These are phyloP conservation scores for Homarus gammarus DNA, from an alignment of 2,888 invertebrate species.

Conservation along the genomic window DNA sequence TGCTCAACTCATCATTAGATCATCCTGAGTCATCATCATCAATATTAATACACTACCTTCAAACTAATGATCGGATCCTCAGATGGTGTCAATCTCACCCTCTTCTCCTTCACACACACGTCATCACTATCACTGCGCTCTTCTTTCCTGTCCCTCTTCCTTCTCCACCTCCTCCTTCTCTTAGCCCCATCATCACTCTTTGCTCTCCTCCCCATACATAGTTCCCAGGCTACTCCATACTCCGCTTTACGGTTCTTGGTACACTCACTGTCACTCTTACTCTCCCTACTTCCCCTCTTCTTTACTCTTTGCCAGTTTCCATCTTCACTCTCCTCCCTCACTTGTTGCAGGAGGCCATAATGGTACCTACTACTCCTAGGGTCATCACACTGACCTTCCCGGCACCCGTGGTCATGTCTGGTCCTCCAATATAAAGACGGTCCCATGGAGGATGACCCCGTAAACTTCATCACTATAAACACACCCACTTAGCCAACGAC, in stretches of 20 bases:
- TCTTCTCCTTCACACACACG: background rate
- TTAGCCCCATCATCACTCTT: background rate
- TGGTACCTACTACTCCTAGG: no score
- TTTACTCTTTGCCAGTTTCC: background rate
- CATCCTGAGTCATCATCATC: no score
- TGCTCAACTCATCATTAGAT: no score
- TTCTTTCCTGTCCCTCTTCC: background rate
- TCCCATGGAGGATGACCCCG: no score
- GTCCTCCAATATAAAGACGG: no score
- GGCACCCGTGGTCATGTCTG: no score
- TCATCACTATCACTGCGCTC: no score
- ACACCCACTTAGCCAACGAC: no score
- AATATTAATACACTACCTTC: background rate
- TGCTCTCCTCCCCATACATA: background rate
- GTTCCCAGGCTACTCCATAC: background rate
- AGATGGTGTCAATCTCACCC: background rate
- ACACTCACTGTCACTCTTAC: conserved; percentile 19
- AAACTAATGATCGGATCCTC: background rate
- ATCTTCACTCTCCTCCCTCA: background rate
- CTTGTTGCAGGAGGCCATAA: no score
- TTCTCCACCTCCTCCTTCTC: background rate
- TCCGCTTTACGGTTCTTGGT: background rate
- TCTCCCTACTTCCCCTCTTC: conserved; percentile 18
- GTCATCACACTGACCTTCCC: background rate
- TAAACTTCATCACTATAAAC: no score